phyloP scores from a whole-genome alignment of 2,113 vertebrate species.

The Orycteropus afer region DNA sequence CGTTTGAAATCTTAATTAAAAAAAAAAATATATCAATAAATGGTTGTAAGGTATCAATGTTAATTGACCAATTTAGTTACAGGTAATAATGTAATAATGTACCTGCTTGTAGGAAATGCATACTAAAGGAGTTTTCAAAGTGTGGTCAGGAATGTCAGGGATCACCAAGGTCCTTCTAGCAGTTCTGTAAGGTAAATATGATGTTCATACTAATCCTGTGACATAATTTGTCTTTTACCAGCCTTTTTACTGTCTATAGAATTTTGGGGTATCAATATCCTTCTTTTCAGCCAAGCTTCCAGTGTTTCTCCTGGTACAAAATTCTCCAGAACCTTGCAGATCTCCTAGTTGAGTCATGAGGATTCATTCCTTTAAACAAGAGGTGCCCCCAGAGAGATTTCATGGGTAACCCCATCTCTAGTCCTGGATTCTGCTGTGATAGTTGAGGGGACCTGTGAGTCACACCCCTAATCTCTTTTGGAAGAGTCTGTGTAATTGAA shows the following conservation, averaged over 20 bases:
- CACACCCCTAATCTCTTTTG: not conserved
- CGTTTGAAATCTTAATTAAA: too few relatives aligned
- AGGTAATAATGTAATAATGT: not conserved
- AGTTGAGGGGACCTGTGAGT: not conserved
- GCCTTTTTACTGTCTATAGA: not conserved
- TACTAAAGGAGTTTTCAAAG: not conserved
- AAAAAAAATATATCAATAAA: not conserved
- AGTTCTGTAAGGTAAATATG: not conserved
- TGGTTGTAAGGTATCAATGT: not conserved
- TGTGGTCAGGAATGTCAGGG: not conserved
- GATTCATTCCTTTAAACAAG: not conserved
- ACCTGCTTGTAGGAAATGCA: not conserved
- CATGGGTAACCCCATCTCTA: not conserved
- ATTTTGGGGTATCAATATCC: not conserved
- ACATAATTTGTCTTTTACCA: not conserved
- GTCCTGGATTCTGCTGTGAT: not conserved
- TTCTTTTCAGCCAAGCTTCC: not conserved
- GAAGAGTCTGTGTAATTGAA: not conserved
- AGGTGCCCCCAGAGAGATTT: not conserved
- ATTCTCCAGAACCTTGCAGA: not conserved
- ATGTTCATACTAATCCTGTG: not conserved
- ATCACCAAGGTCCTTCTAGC: not conserved
- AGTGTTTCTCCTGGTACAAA: not conserved
- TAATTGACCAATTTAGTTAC: not conserved
- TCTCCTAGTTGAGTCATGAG: not conserved